These are phyloP conservation scores for Gastrophysa polygoni DNA, from an alignment of 2,888 invertebrate genomes.

Conservation along the genomic window DNA sequence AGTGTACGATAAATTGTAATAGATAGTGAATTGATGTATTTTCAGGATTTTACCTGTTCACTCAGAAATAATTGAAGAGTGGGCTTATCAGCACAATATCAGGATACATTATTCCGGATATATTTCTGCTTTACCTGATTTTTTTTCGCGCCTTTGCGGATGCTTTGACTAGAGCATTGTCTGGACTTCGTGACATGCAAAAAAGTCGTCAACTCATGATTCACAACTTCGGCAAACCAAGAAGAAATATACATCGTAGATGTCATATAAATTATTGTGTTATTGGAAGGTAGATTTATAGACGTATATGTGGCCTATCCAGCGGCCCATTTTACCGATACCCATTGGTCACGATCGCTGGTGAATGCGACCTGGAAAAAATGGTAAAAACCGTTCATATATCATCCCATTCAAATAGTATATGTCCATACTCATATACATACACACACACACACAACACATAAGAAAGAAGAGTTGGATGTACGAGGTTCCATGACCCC, in stretches of 20 bases:
- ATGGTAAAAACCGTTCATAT: background rate
- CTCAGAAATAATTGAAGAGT: no score
- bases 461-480: slow-evolving; percentile 18
- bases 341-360: background rate
- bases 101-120: no score
- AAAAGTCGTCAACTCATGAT: no score
- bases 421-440: background rate
- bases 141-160: no score
- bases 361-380: background rate
- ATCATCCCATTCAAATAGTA: background rate
- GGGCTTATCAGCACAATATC: no score
- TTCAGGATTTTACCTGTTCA: no score
- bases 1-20: no score
- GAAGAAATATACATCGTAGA: background rate
- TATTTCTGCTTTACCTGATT: no score
- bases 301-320: background rate
- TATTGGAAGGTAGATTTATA: background rate
- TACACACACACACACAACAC: background rate
- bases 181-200: no score
- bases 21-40: no score
- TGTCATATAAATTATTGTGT: background rate
- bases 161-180: no score
- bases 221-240: background rate
- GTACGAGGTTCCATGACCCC: slow-evolving; percentile 36
- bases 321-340: background rate